Evolutionary conservation across 1,140 invertebrate species (phyloP).

Genomic region (Trachymyrmex cornetzi): DNA sequence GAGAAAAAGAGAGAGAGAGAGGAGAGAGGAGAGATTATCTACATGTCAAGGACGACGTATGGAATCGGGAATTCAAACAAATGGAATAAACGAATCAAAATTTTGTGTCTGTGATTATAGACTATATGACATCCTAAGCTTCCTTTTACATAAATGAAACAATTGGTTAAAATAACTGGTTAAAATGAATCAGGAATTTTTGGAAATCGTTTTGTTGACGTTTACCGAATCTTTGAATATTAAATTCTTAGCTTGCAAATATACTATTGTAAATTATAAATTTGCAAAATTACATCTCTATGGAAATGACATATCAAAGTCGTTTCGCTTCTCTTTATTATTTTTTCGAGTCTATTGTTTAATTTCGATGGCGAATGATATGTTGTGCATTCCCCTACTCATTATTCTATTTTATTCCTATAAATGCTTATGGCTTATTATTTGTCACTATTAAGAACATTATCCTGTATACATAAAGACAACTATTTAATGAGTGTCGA

Average conservation of each 20-base stretch:
- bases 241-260: neutral
- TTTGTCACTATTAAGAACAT: neutral
- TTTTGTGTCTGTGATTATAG: neutral
- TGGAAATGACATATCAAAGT: neutral
- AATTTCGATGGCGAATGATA: neutral
- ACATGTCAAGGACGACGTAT: conserved; percentile 2
- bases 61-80: neutral
- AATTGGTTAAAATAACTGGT: neutral
- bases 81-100: neutral
- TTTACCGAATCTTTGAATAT: neutral
- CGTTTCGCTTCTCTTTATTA: neutral
- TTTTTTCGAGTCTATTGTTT: neutral
- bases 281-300: neutral
- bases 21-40: conserved; percentile 5
- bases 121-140: neutral
- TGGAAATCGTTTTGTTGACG: neutral
- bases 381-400: neutral
- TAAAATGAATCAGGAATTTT: neutral
- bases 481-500: conserved; percentile 21
- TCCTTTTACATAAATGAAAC: neutral
- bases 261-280: neutral
- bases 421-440: neutral
- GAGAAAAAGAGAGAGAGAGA: neutral
- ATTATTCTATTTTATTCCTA: neutral
- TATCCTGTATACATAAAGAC: conserved; percentile 7